Evolutionary conservation across 2,113 vertebrate species (phyloP).

Genomic region (Periophthalmus modestus): DNA sequence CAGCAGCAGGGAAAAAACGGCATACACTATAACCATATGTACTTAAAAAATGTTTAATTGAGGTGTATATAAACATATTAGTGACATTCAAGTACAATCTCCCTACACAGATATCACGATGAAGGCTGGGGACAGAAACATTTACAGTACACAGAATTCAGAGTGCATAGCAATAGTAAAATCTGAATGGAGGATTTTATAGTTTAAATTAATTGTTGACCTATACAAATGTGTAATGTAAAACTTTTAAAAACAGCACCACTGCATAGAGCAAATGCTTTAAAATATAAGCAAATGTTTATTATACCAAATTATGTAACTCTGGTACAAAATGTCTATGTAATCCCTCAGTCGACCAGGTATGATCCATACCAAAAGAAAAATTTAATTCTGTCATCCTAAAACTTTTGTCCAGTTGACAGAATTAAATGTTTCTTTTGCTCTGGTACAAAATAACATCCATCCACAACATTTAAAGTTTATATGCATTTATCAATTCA

Average conservation of each 20-base stretch:
- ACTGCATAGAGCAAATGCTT: constrained; percentile 62
- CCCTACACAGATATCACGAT: constrained; percentile 56
- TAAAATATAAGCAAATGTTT: constrained; percentile 13
- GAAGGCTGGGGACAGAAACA: constrained; percentile 67
- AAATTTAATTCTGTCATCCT: too few relatives aligned
- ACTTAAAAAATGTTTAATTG: constrained; percentile 36
- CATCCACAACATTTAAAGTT: background rate
- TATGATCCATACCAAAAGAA: too few relatives aligned
- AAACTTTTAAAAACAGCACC: constrained; percentile 51
- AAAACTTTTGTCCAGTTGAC: too few relatives aligned
- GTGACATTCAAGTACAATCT: constrained; percentile 66
- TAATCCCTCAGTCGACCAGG: too few relatives aligned
- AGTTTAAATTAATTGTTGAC: constrained; percentile 34
- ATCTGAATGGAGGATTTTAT: constrained; percentile 38
- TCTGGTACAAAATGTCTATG: constrained; percentile 34
- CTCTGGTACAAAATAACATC: constrained; percentile 40
- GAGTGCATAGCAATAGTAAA: constrained; percentile 71
- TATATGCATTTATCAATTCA: background rate
- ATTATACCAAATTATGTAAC: constrained; percentile 27
- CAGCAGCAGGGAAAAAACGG: background rate
- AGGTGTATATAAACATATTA: constrained; percentile 63
- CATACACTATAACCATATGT: background rate
- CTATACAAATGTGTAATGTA: constrained; percentile 34
- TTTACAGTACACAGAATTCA: constrained; percentile 66
- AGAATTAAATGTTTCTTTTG: too few relatives aligned